Evolutionary conservation across 2,113 vertebrate species (phyloP).

Genomic region (Brienomyrus longianalis): DNA sequence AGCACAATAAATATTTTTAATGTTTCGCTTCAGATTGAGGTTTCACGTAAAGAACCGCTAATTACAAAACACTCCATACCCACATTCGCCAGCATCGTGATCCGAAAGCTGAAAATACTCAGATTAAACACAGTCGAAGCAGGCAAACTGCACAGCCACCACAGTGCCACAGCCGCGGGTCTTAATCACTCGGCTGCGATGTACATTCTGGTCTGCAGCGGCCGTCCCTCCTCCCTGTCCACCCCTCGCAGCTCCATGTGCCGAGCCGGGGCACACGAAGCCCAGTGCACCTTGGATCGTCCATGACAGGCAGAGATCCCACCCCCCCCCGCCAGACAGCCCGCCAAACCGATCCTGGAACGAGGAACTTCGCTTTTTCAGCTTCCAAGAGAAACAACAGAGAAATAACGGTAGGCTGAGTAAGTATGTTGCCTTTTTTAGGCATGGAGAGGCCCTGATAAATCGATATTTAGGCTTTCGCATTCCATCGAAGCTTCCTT

Average conservation of each 20-base stretch:
- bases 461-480: conserved; percentile 13
- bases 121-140: not conserved
- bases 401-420: not conserved
- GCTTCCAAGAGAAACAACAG: conserved; percentile 2
- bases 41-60: not conserved
- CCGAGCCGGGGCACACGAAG: not conserved
- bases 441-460: not conserved
- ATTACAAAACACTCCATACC: not conserved
- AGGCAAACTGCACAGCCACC: not conserved
- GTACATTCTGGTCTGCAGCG: not conserved
- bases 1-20: not conserved
- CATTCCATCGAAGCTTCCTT: not conserved
- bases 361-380: not conserved
- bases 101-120: not conserved
- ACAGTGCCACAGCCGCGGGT: not conserved
- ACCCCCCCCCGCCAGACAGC: not conserved
- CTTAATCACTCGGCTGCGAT: not conserved
- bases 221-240: not conserved
- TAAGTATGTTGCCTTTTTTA: conserved; percentile 16
- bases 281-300: not conserved
- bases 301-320: not conserved
- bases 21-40: not conserved
- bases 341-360: not conserved
- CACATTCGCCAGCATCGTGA: not conserved
- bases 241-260: not conserved